Evolutionary conservation across 1,140 invertebrate species (phyloP).

Genomic region (Cydia amplana): DNA sequence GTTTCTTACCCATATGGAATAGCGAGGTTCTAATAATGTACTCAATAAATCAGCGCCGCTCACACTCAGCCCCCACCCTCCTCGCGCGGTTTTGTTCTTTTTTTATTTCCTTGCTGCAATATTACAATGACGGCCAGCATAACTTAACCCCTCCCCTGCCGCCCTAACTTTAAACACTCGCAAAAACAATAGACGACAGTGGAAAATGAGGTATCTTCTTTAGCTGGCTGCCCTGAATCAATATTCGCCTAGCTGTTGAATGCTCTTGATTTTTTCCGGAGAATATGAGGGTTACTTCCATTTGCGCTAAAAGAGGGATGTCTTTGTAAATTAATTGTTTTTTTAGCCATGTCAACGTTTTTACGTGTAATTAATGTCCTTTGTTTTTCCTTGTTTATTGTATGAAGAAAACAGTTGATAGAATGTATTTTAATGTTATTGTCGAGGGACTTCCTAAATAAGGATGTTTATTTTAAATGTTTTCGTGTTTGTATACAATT

Average conservation of each 20-base stretch:
- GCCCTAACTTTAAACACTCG: background rate
- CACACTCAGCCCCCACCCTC: background rate
- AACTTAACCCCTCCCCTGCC: constrained; percentile 8
- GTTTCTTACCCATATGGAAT: too few relatives aligned
- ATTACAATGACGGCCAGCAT: constrained; percentile 21
- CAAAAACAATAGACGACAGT: background rate
- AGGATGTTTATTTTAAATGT: too few relatives aligned
- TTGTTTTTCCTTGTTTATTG: background rate
- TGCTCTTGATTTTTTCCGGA: constrained; percentile 15
- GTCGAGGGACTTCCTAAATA: background rate
- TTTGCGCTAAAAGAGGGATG: background rate
- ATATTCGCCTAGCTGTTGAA: constrained; percentile 10
- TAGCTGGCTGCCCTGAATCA: background rate
- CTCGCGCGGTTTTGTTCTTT: background rate
- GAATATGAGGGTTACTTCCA: background rate
- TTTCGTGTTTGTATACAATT: too few relatives aligned
- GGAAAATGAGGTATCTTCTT: background rate
- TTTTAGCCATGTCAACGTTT: background rate
- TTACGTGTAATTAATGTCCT: background rate
- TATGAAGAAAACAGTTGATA: background rate
- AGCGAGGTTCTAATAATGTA: too few relatives aligned
- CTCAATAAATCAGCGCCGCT: background rate
- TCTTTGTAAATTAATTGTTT: background rate
- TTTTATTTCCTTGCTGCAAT: constrained; percentile 20
- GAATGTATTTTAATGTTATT: background rate